A percentile compares a stretch with the other conserved stretches of the same genome.
Evolutionary conservation across 2,797 vertebrate species (phyloP).

Genomic region (Rhinogobio ventralis): DNA sequence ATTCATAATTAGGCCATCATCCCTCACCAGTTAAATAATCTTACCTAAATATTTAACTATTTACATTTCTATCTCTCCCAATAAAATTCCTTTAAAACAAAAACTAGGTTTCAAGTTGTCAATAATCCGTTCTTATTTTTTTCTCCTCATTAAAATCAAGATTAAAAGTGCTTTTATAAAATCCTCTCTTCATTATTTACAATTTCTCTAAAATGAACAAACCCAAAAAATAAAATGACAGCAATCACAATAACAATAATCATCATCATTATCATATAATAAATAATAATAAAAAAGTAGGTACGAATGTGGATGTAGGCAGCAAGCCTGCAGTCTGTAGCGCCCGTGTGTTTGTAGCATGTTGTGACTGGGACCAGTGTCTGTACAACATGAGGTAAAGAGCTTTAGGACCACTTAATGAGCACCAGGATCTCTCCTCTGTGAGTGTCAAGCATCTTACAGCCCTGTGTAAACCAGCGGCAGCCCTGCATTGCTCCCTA

Average conservation of each 20-base stretch:
- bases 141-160: slow-evolving; percentile 93
- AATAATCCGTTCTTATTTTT: slow-evolving; percentile 83
- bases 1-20: slow-evolving; percentile 79
- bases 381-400: slow-evolving; percentile 82
- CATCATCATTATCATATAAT: slow-evolving; percentile 77
- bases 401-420: slow-evolving; percentile 73
- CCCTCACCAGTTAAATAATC: slow-evolving; percentile 86
- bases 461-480: slow-evolving; percentile 61
- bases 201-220: slow-evolving; percentile 82
- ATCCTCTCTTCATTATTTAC: slow-evolving; percentile 96
- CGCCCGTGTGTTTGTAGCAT: slow-evolving; percentile 69
- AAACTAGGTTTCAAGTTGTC: slow-evolving; percentile 85
- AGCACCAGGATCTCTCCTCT: slow-evolving; percentile 64
- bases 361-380: slow-evolving; percentile 81
- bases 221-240: slow-evolving; percentile 72
- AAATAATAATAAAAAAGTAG: slow-evolving; percentile 79
- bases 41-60: slow-evolving; percentile 89
- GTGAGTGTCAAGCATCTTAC: slow-evolving; percentile 67
- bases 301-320: slow-evolving; percentile 78
- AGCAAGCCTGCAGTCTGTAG: slow-evolving; percentile 71
- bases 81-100: slow-evolving; percentile 76
- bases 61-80: slow-evolving; percentile 84
- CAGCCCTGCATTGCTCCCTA: slow-evolving; percentile 52
- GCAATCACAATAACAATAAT: slow-evolving; percentile 79
- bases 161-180: slow-evolving; percentile 99